Percentiles rank a stretch among this genome's conserved stretches.
Conservation (phyloP, 1,140 invertebrate genomes). For the Drosophila athabasca region DNA sequence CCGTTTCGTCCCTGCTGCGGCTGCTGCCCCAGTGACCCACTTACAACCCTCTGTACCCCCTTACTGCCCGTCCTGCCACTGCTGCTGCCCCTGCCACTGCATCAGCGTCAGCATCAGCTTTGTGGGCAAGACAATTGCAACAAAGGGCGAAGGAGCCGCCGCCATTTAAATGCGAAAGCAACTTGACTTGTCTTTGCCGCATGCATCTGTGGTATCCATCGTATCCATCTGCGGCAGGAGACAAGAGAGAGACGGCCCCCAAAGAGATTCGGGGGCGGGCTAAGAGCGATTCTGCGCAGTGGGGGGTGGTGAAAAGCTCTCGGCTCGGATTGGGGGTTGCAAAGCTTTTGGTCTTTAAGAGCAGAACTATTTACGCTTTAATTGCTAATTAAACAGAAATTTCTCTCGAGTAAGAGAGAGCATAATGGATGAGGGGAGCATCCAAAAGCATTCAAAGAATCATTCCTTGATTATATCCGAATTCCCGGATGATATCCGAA, state of each 20-base stretch:
- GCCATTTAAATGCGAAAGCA: conserved; percentile 72
- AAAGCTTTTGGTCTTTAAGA: conserved; percentile 7
- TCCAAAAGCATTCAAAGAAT: conserved; percentile 14
- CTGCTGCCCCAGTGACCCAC: conserved; percentile 70
- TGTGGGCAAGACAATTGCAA: conserved; percentile 61
- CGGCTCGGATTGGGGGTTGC: not conserved
- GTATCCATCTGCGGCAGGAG: no score
- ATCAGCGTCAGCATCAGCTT: no score
- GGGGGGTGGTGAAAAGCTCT: conserved; percentile 37
- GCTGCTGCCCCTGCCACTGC: conserved; percentile 15
- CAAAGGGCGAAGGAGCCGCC: conserved; percentile 53
- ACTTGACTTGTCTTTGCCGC: conserved; percentile 42
- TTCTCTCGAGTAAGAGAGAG: conserved; percentile 21
- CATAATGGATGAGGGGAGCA: not conserved
- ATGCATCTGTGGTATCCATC: no score
- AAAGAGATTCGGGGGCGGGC: no score
- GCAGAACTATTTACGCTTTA: conserved; percentile 45
- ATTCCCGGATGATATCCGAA: conserved; percentile 24
- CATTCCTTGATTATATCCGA: conserved; percentile 25
- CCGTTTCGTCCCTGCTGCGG: conserved; percentile 10
- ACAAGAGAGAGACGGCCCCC: no score
- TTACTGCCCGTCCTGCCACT: not conserved
- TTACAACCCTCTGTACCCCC: conserved; percentile 18
- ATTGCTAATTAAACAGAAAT: conserved; percentile 69
- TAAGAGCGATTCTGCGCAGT: conserved; percentile 47